phyloP scores from a whole-genome alignment of 2,888 invertebrate genomes.

The Tenodera sinensis region DNA sequence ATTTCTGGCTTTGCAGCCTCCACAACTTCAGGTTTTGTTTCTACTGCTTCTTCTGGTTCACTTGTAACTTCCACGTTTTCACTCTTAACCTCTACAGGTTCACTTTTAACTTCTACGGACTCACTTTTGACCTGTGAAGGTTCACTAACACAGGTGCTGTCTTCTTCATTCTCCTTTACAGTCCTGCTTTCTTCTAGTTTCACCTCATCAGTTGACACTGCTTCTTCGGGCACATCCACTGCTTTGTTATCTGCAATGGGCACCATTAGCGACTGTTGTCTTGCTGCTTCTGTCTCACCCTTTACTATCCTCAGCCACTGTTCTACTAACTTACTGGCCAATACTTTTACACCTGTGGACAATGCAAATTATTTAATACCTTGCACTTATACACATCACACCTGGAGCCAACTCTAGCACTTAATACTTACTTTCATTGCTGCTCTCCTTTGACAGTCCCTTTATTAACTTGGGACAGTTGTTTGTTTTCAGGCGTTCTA shows the following conservation, averaged over 20 bases:
- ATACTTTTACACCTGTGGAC: constrained; percentile 66
- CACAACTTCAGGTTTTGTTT: background rate
- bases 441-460: constrained; percentile 70
- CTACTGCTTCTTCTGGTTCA: background rate
- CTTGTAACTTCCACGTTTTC: background rate
- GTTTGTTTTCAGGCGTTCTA: constrained; percentile 85
- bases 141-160: background rate
- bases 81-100: background rate
- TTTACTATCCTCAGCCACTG: constrained; percentile 89
- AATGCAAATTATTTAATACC: background rate
- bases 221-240: background rate
- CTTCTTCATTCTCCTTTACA: background rate
- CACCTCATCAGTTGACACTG: background rate
- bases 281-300: constrained; percentile 57
- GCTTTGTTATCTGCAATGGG: background rate
- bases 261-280: background rate
- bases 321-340: constrained; percentile 79
- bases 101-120: background rate
- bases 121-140: background rate
- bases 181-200: background rate
- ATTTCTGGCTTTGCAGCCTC: background rate
- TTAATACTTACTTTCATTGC: constrained; percentile 68
- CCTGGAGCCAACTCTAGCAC: too few relatives aligned
- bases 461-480: constrained; percentile 90
- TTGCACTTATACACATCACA: background rate